phyloP scores from a whole-genome alignment of 2,113 vertebrate genomes.

The Pyrgilauda ruficollis region DNA sequence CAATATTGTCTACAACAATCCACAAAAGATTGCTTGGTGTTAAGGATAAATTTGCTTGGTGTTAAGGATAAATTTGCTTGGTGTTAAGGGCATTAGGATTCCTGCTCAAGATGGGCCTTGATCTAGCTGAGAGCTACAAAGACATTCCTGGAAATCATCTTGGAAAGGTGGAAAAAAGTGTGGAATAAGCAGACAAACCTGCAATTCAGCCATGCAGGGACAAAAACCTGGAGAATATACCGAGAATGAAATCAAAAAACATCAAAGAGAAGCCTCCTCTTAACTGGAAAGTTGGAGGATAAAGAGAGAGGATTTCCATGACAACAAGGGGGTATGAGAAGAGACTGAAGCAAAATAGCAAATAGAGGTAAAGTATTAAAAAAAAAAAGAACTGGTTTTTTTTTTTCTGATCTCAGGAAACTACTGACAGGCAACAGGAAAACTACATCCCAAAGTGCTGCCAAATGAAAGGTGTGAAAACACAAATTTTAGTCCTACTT shows the following conservation, averaged over 20 bases:
- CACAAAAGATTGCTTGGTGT: neutral
- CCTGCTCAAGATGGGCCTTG: neutral
- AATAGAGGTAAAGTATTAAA: neutral
- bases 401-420: neutral
- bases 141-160: neutral
- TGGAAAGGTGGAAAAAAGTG: neutral
- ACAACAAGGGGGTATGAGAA: neutral
- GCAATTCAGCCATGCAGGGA: neutral
- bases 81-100: neutral
- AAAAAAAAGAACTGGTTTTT: neutral
- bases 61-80: neutral
- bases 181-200: neutral
- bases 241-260: neutral
- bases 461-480: neutral
- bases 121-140: neutral
- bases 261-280: neutral
- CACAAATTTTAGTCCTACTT: neutral
- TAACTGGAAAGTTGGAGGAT: fast-evolving
- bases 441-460: neutral
- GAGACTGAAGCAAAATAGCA: neutral
- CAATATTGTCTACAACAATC: neutral
- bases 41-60: neutral
- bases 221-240: neutral
- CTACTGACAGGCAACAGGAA: neutral
- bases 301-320: neutral